Conservation (phyloP, 2,888 invertebrate genomes). For the Orchestes rusci region DNA sequence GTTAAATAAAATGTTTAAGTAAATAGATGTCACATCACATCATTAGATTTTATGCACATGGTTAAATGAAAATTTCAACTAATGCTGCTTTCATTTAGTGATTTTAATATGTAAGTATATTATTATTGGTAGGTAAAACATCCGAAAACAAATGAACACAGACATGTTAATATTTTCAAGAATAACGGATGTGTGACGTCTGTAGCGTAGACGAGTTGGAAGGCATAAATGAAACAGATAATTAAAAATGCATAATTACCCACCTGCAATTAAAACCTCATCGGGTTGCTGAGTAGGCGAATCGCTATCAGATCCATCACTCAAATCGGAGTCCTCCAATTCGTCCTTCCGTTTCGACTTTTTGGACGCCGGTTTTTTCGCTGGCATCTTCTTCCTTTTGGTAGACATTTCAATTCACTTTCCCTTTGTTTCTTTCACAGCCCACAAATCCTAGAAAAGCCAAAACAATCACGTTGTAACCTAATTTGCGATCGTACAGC, state of each 20-base stretch:
- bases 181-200: too few species aligned
- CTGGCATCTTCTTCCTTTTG: slow-evolving; percentile 41
- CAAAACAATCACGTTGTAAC: not conserved
- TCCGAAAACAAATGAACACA: too few species aligned
- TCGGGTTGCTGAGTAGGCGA: slow-evolving; percentile 45
- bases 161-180: too few species aligned
- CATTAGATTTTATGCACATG: too few species aligned
- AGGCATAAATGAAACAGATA: too few species aligned
- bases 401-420: slow-evolving; percentile 32
- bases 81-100: too few species aligned
- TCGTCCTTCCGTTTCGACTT: slow-evolving; percentile 41
- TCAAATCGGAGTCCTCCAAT: slow-evolving; percentile 44
- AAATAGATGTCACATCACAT: too few species aligned
- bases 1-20: too few species aligned
- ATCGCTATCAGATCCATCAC: slow-evolving; percentile 39
- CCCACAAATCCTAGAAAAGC: slow-evolving; percentile 9
- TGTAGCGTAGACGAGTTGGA: too few species aligned
- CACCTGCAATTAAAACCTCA: slow-evolving; percentile 47
- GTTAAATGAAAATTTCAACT: too few species aligned
- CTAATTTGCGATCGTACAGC: not conserved
- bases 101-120: too few species aligned
- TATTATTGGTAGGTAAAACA: too few species aligned
- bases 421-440: slow-evolving; percentile 16
- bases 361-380: slow-evolving; percentile 37
- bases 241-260: not conserved